Base-by-base conservation (phyloP, 2,888 invertebrate species). In the Parochlus steinenii region DNA sequence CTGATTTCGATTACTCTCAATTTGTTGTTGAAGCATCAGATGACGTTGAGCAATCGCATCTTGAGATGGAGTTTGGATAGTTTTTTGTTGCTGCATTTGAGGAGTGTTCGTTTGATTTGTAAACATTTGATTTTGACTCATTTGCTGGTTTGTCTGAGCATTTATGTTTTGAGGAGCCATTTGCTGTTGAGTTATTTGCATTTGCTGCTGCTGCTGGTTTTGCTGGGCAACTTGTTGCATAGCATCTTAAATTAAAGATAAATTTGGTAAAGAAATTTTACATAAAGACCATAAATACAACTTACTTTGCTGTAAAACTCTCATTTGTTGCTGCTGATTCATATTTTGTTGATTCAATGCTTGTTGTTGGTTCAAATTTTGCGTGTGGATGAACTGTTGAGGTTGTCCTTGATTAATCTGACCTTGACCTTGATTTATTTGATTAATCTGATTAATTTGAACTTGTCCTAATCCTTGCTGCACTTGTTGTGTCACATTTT, bases 351-450 rank as follows among this genome's bases (percentile, higher is more conserved):
- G 51, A 24, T 53, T 44, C 12, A 51, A 46, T 27, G 50, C 40
- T 38, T 49, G 47, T 39, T 50, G 49, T 19, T 54, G 52, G n/a
- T n/a, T n/a, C n/a, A n/a, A n/a, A n/a, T n/a, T n/a, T n/a, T n/a
- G n/a, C n/a, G n/a, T n/a, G n/a, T n/a, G n/a, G n/a, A n/a, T n/a
- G n/a, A n/a, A n/a, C 17, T 52, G 51, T 19, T 48, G 49, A 30
- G 50, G 48, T 18, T 49, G 51, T 34, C 52, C 52, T 31, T 55
- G 57, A 23, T 54, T 49, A 37, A 46, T 56, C 33, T 54, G 43
- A 54, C 56, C 53, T 34, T 57, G 57, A 39, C 50, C 56, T 40
- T 58, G 58, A 23, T 58, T 56, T n/a, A 58, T 53, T 44, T 58
- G 58, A 24, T 58, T 58, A 0, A 58, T 58, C 29, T 58, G 58